phyloP scores from a whole-genome alignment of 92 coral and sea anemone genomes.

The Pocillopora meandrina region DNA sequence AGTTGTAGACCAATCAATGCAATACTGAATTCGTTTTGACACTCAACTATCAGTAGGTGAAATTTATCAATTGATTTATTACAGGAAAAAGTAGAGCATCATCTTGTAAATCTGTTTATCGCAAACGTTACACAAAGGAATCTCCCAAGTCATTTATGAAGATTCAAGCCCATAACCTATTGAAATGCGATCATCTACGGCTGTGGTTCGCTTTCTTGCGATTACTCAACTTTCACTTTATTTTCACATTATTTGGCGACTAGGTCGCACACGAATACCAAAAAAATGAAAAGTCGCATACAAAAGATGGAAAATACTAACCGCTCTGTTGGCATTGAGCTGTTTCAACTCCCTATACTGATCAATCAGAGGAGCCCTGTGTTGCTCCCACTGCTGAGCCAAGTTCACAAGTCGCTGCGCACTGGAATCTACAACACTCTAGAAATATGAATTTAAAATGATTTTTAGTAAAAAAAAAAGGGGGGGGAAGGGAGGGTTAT shows the following conservation, averaged over 20 bases:
- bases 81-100: too few relatives aligned
- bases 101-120: too few relatives aligned
- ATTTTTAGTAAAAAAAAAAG: background rate
- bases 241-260: background rate
- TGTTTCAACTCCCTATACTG: constrained; percentile 93
- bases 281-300: background rate
- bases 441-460: background rate
- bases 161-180: too few relatives aligned
- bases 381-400: constrained; percentile 99
- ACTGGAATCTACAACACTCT: constrained; percentile 94
- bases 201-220: too few relatives aligned
- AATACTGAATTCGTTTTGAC: too few relatives aligned
- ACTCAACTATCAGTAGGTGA: too few relatives aligned
- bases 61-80: too few relatives aligned
- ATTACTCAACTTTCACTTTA: too few relatives aligned
- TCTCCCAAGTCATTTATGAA: too few relatives aligned
- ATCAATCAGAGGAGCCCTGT: constrained; percentile 86
- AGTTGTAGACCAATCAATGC: too few relatives aligned
- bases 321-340: constrained; percentile 92
- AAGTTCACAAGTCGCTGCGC: constrained; percentile 85
- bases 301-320: constrained; percentile 32
- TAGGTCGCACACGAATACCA: background rate
- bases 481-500: background rate
- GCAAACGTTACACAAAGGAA: too few relatives aligned
- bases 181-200: too few relatives aligned